phyloP scores from a whole-genome alignment of 2,888 invertebrate genomes.

The Diarsia mendica region DNA sequence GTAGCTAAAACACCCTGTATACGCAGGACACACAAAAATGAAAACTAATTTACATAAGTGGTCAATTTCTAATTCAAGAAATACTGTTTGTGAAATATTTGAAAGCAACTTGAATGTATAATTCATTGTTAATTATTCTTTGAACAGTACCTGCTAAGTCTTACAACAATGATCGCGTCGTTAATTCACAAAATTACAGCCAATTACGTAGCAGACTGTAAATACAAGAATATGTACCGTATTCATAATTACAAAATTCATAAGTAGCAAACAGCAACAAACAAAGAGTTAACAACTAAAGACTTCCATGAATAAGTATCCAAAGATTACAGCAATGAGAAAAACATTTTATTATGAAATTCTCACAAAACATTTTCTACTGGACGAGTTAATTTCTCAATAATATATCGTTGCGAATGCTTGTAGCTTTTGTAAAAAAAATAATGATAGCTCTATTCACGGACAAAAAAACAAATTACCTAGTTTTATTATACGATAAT shows the following conservation, averaged over 20 bases:
- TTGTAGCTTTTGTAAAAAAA: neutral
- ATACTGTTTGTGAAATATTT: conserved; percentile 15
- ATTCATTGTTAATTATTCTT: conserved; percentile 39
- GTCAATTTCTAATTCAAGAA: conserved; percentile 10
- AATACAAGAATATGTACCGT: conserved; percentile 9
- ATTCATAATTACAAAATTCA: conserved; percentile 30
- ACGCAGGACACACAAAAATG: neutral
- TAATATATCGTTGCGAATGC: neutral
- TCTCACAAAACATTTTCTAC: neutral
- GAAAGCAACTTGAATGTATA: conserved; percentile 33
- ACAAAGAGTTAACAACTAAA: conserved; percentile 15
- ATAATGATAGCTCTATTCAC: conserved; percentile 13
- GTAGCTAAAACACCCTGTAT: neutral
- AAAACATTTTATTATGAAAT: neutral
- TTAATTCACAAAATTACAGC: conserved; percentile 58
- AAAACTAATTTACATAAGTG: neutral
- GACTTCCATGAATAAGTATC: conserved; percentile 8
- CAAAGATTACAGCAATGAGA: neutral
- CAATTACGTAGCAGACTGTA: conserved; percentile 35
- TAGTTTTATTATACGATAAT: neutral
- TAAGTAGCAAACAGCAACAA: conserved; percentile 1
- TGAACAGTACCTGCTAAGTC: conserved; percentile 19
- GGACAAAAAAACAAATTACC: neutral
- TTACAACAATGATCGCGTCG: conserved; percentile 55
- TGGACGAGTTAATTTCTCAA: neutral